Conservation (phyloP, 2,797 vertebrate species). For the Heterohyrax brucei region DNA sequence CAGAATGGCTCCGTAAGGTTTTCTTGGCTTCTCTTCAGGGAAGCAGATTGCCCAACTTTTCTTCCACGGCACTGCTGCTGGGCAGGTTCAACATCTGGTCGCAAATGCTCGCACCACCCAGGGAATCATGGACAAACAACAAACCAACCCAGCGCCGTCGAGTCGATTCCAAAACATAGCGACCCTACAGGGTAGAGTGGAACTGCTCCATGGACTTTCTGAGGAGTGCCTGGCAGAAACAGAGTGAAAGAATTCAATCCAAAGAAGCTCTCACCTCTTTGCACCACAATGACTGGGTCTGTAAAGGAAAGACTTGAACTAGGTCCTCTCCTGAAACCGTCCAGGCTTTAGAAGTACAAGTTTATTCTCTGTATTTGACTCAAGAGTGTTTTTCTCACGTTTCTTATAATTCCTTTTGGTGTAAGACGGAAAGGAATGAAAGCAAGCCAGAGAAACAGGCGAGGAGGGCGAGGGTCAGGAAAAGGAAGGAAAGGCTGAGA, state of each 20-base stretch:
- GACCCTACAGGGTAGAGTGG: too few relatives aligned
- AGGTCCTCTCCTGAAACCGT: not conserved
- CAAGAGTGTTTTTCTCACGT: not conserved
- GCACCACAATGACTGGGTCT: not conserved
- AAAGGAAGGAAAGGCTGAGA: not conserved
- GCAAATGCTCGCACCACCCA: not conserved
- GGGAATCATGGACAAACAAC: not conserved
- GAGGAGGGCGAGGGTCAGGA: constrained; percentile 44
- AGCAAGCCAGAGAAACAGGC: not conserved
- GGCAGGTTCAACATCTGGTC: not conserved
- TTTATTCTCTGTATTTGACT: not conserved
- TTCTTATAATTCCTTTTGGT: constrained; percentile 6
- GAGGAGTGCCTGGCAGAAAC: too few relatives aligned
- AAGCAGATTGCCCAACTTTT: not conserved
- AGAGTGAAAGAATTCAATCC: too few relatives aligned
- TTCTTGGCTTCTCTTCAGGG: not conserved
- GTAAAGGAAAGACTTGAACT: not conserved
- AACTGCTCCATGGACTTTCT: too few relatives aligned
- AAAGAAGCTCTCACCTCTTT: not conserved
- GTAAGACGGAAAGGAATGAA: not conserved
- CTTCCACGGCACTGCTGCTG: not conserved
- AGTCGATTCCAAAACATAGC: too few relatives aligned
- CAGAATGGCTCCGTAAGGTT: too few relatives aligned
- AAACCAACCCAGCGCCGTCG: too few relatives aligned
- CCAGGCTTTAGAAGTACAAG: constrained; percentile 28